These are phyloP conservation scores for Drosophila tripunctata DNA, from an alignment of 2,888 invertebrate genomes.

Conservation along the genomic window DNA sequence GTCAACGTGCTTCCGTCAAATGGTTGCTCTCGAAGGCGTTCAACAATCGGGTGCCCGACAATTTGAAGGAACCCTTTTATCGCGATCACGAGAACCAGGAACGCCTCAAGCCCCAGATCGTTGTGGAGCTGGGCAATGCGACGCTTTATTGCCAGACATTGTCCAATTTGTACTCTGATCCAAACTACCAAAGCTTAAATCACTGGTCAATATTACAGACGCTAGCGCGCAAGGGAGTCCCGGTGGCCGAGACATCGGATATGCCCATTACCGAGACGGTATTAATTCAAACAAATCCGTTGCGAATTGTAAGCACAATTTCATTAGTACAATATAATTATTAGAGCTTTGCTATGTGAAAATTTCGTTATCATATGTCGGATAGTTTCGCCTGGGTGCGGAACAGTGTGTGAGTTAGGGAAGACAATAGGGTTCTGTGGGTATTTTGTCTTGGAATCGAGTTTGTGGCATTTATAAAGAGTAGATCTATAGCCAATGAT, in stretches of 20 bases:
- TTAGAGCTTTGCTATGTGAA: not conserved
- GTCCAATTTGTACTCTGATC: conserved; percentile 97
- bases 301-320: conserved; percentile 91
- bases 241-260: conserved; percentile 92
- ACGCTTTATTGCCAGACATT: conserved; percentile 97
- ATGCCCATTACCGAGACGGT: conserved; percentile 97
- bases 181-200: conserved; percentile 97
- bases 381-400: too few species aligned
- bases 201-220: conserved; percentile 98
- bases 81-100: conserved; percentile 97
- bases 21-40: conserved; percentile 98
- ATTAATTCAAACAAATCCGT: conserved; percentile 97
- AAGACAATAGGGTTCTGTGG: too few species aligned
- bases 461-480: too few species aligned
- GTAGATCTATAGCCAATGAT: too few species aligned
- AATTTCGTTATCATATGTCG: too few species aligned
- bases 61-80: conserved; percentile 96
- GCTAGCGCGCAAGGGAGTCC: conserved; percentile 95
- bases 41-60: conserved; percentile 96
- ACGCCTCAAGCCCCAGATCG: conserved; percentile 95
- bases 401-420: too few species aligned
- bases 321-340: too few species aligned
- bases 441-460: too few species aligned
- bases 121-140: conserved; percentile 95
- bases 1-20: conserved; percentile 97